Base-by-base conservation (phyloP, 2,797 vertebrate genomes). In the Austrolebias charrua region DNA sequence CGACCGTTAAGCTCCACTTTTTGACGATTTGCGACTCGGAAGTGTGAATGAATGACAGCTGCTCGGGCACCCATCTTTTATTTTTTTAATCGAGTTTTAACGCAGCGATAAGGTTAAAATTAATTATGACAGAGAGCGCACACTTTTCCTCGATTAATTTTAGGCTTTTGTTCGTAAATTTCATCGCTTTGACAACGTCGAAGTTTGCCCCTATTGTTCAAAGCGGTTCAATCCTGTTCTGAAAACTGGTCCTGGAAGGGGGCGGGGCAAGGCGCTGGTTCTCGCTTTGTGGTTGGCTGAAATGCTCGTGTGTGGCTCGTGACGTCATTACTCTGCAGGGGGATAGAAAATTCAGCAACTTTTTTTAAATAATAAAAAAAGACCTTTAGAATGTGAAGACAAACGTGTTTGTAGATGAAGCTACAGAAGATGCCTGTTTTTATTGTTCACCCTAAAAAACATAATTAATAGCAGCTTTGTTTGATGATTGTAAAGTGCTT, bases 221-320 rank as follows among this genome's bases (percentile, higher is more conserved):
- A 99, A 98, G 97, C 96, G 97, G 97, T 99, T 99, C 95, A 96
- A 99, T 98, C 97, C 96, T 98, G 96, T 99, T 99, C 95, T 92
- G 95, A 96, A 95, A 95, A 90, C 94, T 95, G 92, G 93, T 91
- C 85, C 69, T 67, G 45, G 66, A 35, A 68, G 24, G 78, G 78
- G 85, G 84, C 71, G 88, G 86, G 1, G 88, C n/a, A 58, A 81
- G 69, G 85, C 67, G 67, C 49, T 50, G 15, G 75, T 77, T 83
- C 19, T 29, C 3, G 35, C 5, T 20, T 20, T 53, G 38, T 68
- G 60, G 92, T 98, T 98, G 96, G 97, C 88, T 84, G 57, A 86
- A 81, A 89, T 91, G 91, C 76, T 95, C 93, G 94, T 94, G 94
- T 95, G 95, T 94, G 92, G 91, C 81, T 87, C 84, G 93, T 96